A percentile compares a stretch with the other conserved stretches of the same genome.
phyloP scores from a whole-genome alignment of 2,888 invertebrate species.

The Tetranychus truncatus region DNA sequence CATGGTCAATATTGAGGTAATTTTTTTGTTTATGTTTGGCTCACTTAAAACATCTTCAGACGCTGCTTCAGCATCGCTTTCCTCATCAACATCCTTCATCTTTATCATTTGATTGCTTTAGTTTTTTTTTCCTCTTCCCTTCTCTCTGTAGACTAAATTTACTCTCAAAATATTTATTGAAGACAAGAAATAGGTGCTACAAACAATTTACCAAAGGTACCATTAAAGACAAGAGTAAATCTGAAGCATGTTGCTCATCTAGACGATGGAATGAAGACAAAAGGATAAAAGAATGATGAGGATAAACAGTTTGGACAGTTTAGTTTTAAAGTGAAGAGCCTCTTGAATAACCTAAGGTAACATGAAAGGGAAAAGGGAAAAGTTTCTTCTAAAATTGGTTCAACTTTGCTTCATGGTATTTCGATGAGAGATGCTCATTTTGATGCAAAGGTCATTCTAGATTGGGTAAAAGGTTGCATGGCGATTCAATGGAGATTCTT shows the following conservation, averaged over 20 bases:
- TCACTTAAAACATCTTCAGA: neutral
- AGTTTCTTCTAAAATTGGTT: neutral
- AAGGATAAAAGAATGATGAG: neutral
- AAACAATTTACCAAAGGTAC: neutral
- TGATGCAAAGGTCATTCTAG: too few relatives aligned
- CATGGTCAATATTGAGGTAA: neutral
- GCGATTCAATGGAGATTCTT: too few relatives aligned
- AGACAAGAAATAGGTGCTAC: neutral
- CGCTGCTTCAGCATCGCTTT: neutral
- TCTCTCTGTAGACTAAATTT: neutral
- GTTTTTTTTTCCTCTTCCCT: neutral
- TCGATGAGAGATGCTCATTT: too few relatives aligned
- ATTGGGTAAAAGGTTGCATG: too few relatives aligned
- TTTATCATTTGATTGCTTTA: neutral
- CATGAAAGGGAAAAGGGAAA: neutral
- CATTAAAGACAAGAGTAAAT: neutral
- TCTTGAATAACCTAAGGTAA: neutral
- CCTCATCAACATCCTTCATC: neutral
- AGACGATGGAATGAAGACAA: neutral
- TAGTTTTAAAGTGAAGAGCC: neutral
- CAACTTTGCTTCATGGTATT: too few relatives aligned
- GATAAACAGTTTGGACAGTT: neutral
- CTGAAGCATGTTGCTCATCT: neutral
- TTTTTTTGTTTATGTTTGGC: neutral
- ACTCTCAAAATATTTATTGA: neutral